Evolutionary conservation across 2,888 invertebrate genomes (phyloP).

Genomic region (Aphelenchoides bicaudatus): DNA sequence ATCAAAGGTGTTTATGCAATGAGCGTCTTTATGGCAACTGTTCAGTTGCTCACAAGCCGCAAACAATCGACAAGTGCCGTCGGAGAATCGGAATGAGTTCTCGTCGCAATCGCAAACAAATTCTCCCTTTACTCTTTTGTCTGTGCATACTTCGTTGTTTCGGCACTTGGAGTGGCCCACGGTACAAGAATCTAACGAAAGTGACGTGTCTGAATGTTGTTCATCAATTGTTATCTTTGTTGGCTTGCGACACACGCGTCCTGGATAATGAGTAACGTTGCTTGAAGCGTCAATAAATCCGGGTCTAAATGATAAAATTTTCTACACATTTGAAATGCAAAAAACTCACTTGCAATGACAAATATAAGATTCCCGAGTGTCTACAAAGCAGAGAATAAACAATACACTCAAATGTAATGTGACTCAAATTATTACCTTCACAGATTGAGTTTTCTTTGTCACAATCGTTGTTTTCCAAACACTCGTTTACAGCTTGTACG

Average conservation of each 20-base stretch:
- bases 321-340: background rate
- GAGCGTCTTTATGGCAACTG: slow-evolving; percentile 53
- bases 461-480: slow-evolving; percentile 71
- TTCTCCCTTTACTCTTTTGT: slow-evolving; percentile 36
- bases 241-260: slow-evolving; percentile 49
- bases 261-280: slow-evolving; percentile 57
- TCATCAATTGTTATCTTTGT: slow-evolving; percentile 24
- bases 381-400: too few relatives aligned
- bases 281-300: slow-evolving; percentile 70
- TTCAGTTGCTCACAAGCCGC: slow-evolving; percentile 32
- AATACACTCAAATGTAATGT: too few relatives aligned
- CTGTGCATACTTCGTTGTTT: slow-evolving; percentile 50
- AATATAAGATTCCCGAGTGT: slow-evolving; percentile 70
- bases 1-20: slow-evolving; percentile 59
- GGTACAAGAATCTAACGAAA: slow-evolving; percentile 45
- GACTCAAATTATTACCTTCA: too few relatives aligned
- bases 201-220: slow-evolving; percentile 28
- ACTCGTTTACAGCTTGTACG: slow-evolving; percentile 60
- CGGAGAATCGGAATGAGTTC: slow-evolving; percentile 51
- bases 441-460: slow-evolving; percentile 80
- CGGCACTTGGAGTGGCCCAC: slow-evolving; percentile 37
- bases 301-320: too few relatives aligned
- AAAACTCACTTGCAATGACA: slow-evolving; percentile 72
- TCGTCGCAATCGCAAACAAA: slow-evolving; percentile 53
- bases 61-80: slow-evolving; percentile 50